Percentiles rank a stretch among this genome's conserved stretches.
These are phyloP conservation scores for Microcebus lehilahytsara DNA, from an alignment of 2,113 vertebrate genomes.

Conservation along the genomic window DNA sequence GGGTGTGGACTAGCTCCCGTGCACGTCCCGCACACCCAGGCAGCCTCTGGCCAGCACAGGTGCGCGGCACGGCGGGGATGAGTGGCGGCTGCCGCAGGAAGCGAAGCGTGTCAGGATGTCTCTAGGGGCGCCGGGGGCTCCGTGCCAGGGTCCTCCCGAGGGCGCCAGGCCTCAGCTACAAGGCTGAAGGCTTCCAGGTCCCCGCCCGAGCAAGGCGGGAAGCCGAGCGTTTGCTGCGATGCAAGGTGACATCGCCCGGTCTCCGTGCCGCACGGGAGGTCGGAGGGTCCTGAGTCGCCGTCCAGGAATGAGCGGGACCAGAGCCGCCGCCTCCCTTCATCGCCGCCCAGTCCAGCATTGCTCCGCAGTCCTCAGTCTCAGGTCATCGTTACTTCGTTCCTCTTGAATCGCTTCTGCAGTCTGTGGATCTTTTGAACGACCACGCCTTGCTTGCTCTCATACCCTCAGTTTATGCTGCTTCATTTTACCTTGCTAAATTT, in stretches of 20 bases:
- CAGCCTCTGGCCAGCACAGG: rapidly evolving
- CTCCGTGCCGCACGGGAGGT: neutral
- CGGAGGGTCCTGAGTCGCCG: rapidly evolving
- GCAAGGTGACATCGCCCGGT: rapidly evolving
- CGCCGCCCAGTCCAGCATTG: rapidly evolving
- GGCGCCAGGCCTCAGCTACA: neutral
- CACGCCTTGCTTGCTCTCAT: too few species aligned
- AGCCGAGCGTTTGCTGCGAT: too few species aligned
- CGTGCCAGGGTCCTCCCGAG: neutral
- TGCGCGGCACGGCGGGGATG: rapidly evolving
- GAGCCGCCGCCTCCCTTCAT: rapidly evolving
- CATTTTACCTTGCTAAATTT: too few species aligned
- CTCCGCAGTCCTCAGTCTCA: neutral
- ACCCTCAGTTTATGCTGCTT: too few species aligned
- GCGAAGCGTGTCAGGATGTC: too few species aligned
- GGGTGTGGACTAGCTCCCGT: neutral
- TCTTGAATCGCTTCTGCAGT: neutral
- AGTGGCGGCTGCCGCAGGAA: rapidly evolving
- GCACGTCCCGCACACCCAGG: rapidly evolving
- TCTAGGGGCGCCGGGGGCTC: neutral
- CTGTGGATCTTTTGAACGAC: neutral
- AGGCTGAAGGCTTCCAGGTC: too few species aligned
- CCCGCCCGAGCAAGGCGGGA: neutral
- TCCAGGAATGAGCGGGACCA: rapidly evolving
- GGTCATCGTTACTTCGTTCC: neutral